Percentiles rank a stretch among this genome's conserved stretches.
These are phyloP conservation scores for Emys orbicularis DNA, from an alignment of 2,797 vertebrate genomes.

Conservation along the genomic window DNA sequence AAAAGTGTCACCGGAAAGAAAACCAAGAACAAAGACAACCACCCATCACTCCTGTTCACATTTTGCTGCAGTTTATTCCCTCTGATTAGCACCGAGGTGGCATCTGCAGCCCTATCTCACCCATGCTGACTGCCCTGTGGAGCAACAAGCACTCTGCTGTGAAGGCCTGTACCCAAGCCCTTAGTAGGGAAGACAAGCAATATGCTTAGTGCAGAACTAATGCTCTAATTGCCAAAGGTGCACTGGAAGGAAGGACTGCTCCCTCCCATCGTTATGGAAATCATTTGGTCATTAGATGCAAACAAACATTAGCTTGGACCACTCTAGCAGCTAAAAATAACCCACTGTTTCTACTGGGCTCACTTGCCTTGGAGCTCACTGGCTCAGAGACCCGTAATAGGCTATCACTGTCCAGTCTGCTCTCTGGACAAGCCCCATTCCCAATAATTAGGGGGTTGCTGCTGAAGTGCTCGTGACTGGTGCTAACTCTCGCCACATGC, in stretches of 20 bases:
- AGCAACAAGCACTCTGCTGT: neutral
- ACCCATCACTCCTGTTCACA: neutral
- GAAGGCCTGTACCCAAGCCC: neutral
- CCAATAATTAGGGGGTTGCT: neutral
- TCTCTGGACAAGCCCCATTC: neutral
- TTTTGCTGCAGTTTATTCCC: neutral
- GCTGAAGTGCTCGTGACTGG: too few species aligned
- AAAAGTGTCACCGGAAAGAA: neutral
- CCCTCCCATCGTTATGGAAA: neutral
- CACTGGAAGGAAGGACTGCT: neutral
- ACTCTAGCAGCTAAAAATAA: neutral
- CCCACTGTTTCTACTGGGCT: neutral
- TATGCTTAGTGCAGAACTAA: neutral
- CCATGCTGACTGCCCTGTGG: neutral
- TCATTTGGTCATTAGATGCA: neutral
- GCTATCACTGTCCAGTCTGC: neutral
- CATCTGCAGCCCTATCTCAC: neutral
- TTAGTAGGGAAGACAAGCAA: neutral
- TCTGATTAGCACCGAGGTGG: neutral
- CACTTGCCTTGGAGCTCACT: neutral
- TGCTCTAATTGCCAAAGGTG: neutral
- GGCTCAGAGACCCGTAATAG: neutral
- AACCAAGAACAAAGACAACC: neutral
- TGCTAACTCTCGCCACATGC: neutral
- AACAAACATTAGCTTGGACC: neutral